Percentiles rank a stretch among this genome's conserved stretches.
Evolutionary conservation across 1,140 invertebrate species (phyloP).

Genomic region (Drosophila lowei): DNA sequence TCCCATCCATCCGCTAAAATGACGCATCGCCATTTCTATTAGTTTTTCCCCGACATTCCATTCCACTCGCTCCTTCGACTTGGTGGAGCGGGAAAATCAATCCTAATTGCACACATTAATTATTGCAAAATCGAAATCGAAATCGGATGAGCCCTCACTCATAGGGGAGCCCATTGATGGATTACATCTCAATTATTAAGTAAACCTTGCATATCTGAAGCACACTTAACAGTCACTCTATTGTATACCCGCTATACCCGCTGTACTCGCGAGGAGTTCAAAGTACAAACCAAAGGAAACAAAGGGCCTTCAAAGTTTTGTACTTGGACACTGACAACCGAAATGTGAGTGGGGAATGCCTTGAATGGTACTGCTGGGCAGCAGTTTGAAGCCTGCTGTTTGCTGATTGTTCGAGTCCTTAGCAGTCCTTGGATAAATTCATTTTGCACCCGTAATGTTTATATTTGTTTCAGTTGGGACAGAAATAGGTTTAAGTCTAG

Average conservation of each 20-base stretch:
- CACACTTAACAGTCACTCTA: constrained; percentile 45
- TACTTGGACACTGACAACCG: not conserved
- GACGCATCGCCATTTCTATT: constrained; percentile 38
- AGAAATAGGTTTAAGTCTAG: not conserved
- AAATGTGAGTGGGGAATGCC: constrained; percentile 11
- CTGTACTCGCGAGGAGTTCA: constrained; percentile 1
- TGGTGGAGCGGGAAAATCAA: constrained; percentile 26
- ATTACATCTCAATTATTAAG: constrained; percentile 14
- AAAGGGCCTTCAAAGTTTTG: not conserved
- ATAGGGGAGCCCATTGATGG: constrained; percentile 29
- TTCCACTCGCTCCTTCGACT: not conserved
- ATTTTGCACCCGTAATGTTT: constrained; percentile 42
- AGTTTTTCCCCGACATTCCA: constrained; percentile 10
- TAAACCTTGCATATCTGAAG: constrained; percentile 16
- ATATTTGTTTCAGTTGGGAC: constrained; percentile 9
- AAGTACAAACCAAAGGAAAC: constrained; percentile 14
- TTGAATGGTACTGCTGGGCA: constrained; percentile 1
- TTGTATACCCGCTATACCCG: constrained; percentile 9
- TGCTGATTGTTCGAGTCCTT: constrained; percentile 42
- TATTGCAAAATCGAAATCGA: constrained; percentile 36
- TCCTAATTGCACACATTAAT: constrained; percentile 55
- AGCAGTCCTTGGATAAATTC: constrained; percentile 26
- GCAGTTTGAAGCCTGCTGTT: constrained; percentile 45
- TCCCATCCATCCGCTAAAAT: constrained; percentile 12
- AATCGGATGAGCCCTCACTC: constrained; percentile 20